phyloP scores from a whole-genome alignment of 2,888 invertebrate species.

The Coleophora flavipennella region DNA sequence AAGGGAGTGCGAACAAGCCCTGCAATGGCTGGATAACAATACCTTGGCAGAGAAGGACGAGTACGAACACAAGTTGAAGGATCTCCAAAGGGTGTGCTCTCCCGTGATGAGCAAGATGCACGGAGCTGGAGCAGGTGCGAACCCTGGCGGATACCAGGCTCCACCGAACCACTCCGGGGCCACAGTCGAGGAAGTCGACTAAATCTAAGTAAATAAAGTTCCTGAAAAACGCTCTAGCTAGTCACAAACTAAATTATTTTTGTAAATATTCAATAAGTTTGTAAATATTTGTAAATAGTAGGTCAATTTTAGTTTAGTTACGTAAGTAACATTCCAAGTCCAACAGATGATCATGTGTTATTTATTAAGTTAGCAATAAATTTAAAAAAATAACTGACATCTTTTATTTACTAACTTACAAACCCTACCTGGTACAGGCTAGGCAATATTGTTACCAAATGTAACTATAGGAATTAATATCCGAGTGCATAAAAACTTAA shows the following conservation, averaged over 20 bases:
- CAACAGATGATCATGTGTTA: constrained; percentile 8
- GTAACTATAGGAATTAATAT: no score
- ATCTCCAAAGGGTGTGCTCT: constrained; percentile 71
- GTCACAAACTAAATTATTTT: constrained; percentile 5
- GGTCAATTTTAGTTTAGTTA: no score
- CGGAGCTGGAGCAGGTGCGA: constrained; percentile 50
- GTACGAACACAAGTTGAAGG: constrained; percentile 73
- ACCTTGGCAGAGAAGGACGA: constrained; percentile 76
- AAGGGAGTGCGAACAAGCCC: constrained; percentile 69
- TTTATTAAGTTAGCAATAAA: constrained; percentile 1
- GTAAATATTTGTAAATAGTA: constrained; percentile 3
- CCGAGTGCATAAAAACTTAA: no score
- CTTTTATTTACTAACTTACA: no score
- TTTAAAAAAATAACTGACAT: background rate
- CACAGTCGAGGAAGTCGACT: constrained; percentile 47
- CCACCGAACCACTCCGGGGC: constrained; percentile 26
- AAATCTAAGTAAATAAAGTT: constrained; percentile 5
- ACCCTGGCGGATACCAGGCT: constrained; percentile 20
- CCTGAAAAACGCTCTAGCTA: constrained; percentile 11
- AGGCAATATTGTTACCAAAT: no score
- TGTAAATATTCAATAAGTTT: background rate
- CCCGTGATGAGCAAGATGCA: constrained; percentile 73
- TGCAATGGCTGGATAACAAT: constrained; percentile 82
- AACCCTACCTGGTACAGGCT: no score
- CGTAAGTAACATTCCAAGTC: constrained; percentile 6